These are phyloP conservation scores for Python bivittatus DNA, from an alignment of 2,113 vertebrate genomes.

Conservation along the genomic window DNA sequence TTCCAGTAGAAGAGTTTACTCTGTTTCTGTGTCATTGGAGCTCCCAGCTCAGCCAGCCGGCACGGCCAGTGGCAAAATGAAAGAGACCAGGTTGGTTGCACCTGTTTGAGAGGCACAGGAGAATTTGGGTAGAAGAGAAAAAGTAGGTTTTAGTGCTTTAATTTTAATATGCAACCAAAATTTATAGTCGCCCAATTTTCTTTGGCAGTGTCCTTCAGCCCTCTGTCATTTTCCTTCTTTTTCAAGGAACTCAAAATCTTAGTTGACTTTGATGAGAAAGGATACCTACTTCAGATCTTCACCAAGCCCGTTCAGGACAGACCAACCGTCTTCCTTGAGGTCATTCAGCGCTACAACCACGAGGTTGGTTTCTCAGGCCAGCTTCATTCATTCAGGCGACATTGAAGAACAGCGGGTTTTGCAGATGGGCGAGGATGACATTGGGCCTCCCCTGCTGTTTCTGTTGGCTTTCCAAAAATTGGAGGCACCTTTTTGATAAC, in stretches of 20 bases:
- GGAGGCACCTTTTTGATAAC: neutral
- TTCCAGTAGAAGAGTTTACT: neutral
- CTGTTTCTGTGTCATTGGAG: neutral
- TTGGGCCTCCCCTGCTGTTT: neutral
- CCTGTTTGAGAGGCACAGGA: neutral
- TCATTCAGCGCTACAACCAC: conserved; percentile 95
- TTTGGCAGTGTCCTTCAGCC: fast-evolving
- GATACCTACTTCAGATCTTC: conserved; percentile 97
- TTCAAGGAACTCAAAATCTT: conserved; percentile 90
- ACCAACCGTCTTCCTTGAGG: conserved; percentile 94
- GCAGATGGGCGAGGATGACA: neutral
- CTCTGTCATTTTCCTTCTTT: neutral
- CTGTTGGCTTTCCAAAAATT: neutral
- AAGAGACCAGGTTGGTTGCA: neutral
- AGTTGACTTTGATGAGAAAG: conserved; percentile 93
- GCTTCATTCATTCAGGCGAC: fast-evolving
- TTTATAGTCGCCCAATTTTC: neutral
- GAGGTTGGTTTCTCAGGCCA: conserved; percentile 76
- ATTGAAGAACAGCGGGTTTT: neutral
- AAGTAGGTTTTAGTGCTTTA: neutral
- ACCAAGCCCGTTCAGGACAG: conserved; percentile 95
- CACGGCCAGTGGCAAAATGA: neutral
- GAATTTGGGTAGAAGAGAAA: neutral
- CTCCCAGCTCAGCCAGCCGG: neutral
- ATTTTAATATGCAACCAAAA: neutral